Evolutionary conservation across 1,140 invertebrate species (phyloP).

Genomic region (Wiebesia pumilae): DNA sequence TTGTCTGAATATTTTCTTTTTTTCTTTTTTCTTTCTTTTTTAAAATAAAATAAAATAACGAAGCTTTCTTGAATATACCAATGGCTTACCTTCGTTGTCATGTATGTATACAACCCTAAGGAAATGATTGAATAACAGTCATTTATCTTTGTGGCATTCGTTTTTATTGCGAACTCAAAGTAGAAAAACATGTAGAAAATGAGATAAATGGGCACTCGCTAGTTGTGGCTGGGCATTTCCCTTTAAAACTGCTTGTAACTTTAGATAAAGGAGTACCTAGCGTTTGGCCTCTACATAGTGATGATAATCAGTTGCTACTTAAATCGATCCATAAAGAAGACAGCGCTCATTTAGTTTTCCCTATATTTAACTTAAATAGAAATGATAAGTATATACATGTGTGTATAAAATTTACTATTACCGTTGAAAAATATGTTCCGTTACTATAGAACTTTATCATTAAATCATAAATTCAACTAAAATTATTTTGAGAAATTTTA

Average conservation of each 20-base stretch:
- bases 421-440: no score
- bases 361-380: neutral
- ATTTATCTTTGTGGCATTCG: slow-evolving; percentile 14
- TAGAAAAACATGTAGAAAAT: slow-evolving; percentile 20
- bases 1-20: neutral
- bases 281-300: neutral
- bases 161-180: slow-evolving; percentile 1
- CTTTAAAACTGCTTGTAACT: slow-evolving; percentile 2
- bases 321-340: slow-evolving; percentile 2
- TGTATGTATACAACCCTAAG: neutral
- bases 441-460: no score
- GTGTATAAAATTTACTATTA: no score
- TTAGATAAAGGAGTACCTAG: slow-evolving; percentile 4
- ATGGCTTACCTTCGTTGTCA: neutral
- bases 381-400: no score
- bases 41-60: neutral
- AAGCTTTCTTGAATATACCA: neutral
- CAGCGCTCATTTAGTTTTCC: neutral
- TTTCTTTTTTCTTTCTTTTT: no score
- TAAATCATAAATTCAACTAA: no score
- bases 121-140: slow-evolving; percentile 1
- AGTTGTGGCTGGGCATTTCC: neutral
- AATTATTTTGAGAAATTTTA: no score
- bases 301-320: neutral
- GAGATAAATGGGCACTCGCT: neutral